Base-by-base conservation (phyloP, 2,797 vertebrate species). In the Acanthurus leucopareius region DNA sequence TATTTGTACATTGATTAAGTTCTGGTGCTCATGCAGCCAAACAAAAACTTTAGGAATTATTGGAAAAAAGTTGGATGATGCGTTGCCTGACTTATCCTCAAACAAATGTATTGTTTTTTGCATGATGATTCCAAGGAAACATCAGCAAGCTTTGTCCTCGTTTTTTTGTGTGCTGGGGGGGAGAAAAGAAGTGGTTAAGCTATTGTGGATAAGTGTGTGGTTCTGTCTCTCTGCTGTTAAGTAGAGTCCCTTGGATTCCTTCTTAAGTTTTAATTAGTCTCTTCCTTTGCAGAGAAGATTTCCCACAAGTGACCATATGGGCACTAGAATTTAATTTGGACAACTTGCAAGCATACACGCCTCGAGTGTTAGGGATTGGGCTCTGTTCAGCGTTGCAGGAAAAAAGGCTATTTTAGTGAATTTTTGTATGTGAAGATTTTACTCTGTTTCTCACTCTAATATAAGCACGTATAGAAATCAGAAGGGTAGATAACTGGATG, bases 181-280 rank as follows among this genome's bases (percentile, higher is more conserved):
- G 42, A 32, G 48, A 14, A 6, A 1, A 10, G 28, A 51, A 17
- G 10, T 9, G 22, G 44, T 38, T 57, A 19, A 72, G 60, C 25
- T 63, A 59, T 51, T 61, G 42, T 66, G 59, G 22, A 52, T 15
- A 17, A 65, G 40, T 48, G 68, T 70, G 49, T 38, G 32, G 19
- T 0, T 16, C 11, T 62, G 1, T 0, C 49, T 48, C 28, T 53
- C 38, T 73, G 20, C 69, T 69, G 58, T 76, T 75, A 61, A 73
- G 51, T 44, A 8, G 35, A 69, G 54, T 79, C 52, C 13, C 75
- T 79, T 70, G 52, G 58, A 80, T 42, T 80, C 35, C 19, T 25
- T 59, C 52, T 67, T 64, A 69, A 77, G 59, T 74, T 85, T 76
- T 81, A 83, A 86, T 83, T 69, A 79, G 69, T 61, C 25, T 75